These are phyloP conservation scores for Hedya salicella DNA, from an alignment of 2,888 invertebrate species.

Conservation along the genomic window DNA sequence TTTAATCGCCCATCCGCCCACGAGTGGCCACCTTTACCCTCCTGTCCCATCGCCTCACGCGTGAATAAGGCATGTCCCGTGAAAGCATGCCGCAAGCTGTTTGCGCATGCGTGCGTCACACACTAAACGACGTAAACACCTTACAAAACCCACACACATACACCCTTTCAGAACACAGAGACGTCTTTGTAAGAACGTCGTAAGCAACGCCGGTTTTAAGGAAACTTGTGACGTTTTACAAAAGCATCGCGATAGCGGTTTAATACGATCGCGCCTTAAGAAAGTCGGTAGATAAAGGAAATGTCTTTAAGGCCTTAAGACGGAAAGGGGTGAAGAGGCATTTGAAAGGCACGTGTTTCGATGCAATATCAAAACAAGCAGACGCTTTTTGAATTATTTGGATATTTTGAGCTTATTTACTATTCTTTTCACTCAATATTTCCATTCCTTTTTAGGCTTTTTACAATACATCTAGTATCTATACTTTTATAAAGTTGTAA, in stretches of 20 bases:
- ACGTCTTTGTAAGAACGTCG: too few relatives aligned
- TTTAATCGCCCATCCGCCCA: neutral
- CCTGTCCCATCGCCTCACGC: slow-evolving; percentile 22
- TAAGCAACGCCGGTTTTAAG: neutral
- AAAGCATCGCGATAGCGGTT: slow-evolving; percentile 31
- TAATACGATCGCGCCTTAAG: slow-evolving; percentile 32
- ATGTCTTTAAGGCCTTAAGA: slow-evolving; percentile 20
- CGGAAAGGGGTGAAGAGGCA: too few relatives aligned
- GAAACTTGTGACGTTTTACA: neutral
- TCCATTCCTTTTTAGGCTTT: too few relatives aligned
- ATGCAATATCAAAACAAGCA: too few relatives aligned
- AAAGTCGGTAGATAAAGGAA: slow-evolving; percentile 30
- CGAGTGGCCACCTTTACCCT: slow-evolving; percentile 20
- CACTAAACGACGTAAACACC: slow-evolving; percentile 12
- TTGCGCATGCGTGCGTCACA: slow-evolving; percentile 19
- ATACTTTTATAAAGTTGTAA: too few relatives aligned
- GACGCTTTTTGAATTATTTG: too few relatives aligned
- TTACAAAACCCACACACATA: neutral
- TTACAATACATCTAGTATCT: too few relatives aligned
- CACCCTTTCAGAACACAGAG: neutral
- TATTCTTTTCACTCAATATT: too few relatives aligned
- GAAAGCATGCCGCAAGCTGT: slow-evolving; percentile 42
- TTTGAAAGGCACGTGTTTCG: too few relatives aligned
- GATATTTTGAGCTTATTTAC: too few relatives aligned
- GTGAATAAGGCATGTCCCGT: slow-evolving; percentile 45